phyloP scores from a whole-genome alignment of 2,113 vertebrate species.

The Diadophis punctatus region DNA sequence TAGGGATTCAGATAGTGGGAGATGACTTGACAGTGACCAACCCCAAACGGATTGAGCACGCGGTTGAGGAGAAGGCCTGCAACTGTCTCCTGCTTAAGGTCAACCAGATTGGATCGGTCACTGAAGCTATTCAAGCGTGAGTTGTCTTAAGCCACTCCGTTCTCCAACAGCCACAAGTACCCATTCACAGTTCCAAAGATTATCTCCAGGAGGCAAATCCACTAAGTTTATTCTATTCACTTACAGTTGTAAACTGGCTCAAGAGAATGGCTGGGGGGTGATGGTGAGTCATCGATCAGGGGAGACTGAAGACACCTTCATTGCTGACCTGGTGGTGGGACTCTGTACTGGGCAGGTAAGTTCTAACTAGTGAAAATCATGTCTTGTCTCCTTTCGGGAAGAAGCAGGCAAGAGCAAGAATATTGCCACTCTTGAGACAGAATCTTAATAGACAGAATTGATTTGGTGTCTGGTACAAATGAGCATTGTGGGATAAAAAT shows the following conservation, averaged over 20 bases:
- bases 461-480: neutral
- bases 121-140: conserved; percentile 91
- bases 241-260: conserved; percentile 87
- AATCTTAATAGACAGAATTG: neutral
- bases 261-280: conserved; percentile 94
- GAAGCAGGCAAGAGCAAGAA: neutral
- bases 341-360: conserved; percentile 92
- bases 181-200: neutral
- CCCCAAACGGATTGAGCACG: conserved; percentile 84
- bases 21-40: conserved; percentile 92
- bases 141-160: conserved; percentile 42
- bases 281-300: conserved; percentile 95
- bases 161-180: neutral
- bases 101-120: conserved; percentile 91
- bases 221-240: neutral
- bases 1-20: conserved; percentile 89
- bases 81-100: conserved; percentile 92
- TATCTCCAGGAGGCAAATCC: neutral
- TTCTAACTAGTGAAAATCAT: neutral
- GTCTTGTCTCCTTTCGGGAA: neutral
- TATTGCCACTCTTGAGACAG: neutral
- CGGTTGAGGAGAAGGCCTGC: conserved; percentile 88
- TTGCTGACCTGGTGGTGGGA: conserved; percentile 91
- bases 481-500: neutral
- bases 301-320: conserved; percentile 93